Conservation (phyloP, 2,888 invertebrate genomes). For the Plebejus anna region DNA sequence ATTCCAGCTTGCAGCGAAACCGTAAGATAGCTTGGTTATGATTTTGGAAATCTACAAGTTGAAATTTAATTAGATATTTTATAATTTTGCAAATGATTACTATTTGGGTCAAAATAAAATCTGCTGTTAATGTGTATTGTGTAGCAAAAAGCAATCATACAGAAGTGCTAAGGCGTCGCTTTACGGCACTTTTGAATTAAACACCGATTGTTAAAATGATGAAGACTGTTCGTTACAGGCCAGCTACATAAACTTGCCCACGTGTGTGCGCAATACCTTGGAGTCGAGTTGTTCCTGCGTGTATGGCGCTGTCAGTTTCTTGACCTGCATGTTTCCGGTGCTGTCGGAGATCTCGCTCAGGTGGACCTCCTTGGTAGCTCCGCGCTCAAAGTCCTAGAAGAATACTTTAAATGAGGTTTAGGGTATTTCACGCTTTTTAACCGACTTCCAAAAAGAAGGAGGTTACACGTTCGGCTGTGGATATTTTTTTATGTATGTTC, state of each 20-base stretch:
- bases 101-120: too few species aligned
- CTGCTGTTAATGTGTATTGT: not conserved
- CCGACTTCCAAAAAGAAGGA: too few species aligned
- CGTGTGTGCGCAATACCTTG: conserved; percentile 64
- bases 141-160: not conserved
- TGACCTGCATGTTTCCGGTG: conserved; percentile 82
- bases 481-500: too few species aligned
- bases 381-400: conserved; percentile 82
- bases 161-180: not conserved
- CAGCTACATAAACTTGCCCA: not conserved
- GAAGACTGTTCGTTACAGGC: too few species aligned
- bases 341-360: conserved; percentile 87
- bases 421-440: too few species aligned
- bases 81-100: too few species aligned
- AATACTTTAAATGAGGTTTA: not conserved
- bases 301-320: conserved; percentile 85
- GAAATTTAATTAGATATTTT: too few species aligned
- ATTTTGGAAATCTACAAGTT: too few species aligned
- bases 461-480: too few species aligned
- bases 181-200: not conserved
- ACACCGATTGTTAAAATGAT: not conserved
- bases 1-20: too few species aligned
- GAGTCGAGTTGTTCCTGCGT: conserved; percentile 83
- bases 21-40: too few species aligned
- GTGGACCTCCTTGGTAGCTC: conserved; percentile 80